phyloP scores from a whole-genome alignment of 2,888 invertebrate genomes.

The Cantharis rufa region DNA sequence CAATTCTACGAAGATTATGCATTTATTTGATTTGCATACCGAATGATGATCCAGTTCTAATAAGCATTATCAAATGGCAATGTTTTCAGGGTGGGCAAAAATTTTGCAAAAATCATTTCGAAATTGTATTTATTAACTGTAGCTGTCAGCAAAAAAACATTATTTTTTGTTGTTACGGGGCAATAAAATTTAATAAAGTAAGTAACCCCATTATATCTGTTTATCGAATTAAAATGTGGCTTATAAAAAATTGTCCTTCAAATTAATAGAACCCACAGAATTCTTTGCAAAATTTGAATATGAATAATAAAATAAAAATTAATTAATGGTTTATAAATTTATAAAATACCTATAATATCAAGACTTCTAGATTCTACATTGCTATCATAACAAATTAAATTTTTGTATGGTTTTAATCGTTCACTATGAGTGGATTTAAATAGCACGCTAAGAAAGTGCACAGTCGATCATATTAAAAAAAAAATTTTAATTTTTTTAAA shows the following conservation, averaged over 20 bases:
- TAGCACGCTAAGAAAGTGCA: not conserved
- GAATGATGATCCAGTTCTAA: not conserved
- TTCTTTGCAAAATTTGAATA: not conserved
- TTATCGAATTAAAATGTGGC: not conserved
- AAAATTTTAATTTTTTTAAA: too few species aligned
- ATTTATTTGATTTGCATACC: not conserved
- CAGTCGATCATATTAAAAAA: too few species aligned
- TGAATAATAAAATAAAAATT: not conserved
- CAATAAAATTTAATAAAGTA: not conserved
- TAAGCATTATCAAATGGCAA: not conserved
- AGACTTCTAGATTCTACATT: not conserved
- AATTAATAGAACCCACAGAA: not conserved
- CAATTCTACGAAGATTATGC: not conserved
- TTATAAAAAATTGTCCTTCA: not conserved
- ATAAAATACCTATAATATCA: not conserved
- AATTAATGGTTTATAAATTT: not conserved
- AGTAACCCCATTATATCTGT: not conserved
- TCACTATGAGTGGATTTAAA: not conserved
- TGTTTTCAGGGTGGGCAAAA: not conserved
- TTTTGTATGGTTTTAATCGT: not conserved
- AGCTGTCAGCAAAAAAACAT: not conserved
- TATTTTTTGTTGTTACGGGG: not conserved
- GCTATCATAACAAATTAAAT: not conserved
- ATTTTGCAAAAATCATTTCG: not conserved
- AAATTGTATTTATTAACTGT: not conserved